phyloP scores from a whole-genome alignment of 2,797 vertebrate genomes.

The Synanceia verrucosa region DNA sequence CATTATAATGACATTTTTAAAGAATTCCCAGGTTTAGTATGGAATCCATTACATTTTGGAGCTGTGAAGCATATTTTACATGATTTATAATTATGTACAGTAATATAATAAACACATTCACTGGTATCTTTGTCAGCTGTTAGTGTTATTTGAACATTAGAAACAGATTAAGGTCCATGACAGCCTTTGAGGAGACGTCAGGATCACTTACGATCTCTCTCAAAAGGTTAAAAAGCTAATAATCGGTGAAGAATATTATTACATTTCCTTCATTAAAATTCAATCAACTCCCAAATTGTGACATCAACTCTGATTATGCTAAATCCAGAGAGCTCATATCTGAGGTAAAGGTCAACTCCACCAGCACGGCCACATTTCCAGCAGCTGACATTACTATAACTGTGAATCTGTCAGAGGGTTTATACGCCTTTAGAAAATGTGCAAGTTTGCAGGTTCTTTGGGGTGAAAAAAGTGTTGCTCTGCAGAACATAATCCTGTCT shows the following conservation, averaged over 20 bases:
- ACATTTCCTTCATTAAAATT: conserved; percentile 48
- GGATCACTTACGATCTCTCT: conserved; percentile 4
- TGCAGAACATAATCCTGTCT: conserved; percentile 48
- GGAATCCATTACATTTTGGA: no score
- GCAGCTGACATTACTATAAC: not conserved
- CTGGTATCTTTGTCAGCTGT: not conserved
- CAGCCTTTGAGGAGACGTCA: conserved; percentile 12
- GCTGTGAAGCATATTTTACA: no score
- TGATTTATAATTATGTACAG: no score
- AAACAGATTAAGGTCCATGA: not conserved
- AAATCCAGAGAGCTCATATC: conserved; percentile 14
- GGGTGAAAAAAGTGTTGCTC: conserved; percentile 18
- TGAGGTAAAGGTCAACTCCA: conserved; percentile 42
- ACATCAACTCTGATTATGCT: conserved; percentile 42
- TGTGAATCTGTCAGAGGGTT: conserved; percentile 18
- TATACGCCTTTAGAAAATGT: conserved; percentile 14
- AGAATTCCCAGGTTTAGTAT: no score
- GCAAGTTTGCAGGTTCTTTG: conserved; percentile 18
- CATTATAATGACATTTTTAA: no score
- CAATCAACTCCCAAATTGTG: conserved; percentile 34
- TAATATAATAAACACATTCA: no score
- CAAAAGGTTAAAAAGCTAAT: conserved; percentile 53
- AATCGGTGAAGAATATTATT: conserved; percentile 36
- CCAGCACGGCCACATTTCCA: not conserved
- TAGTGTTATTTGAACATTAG: not conserved